Conservation (phyloP, 2,797 vertebrate species). For the Xenops minutus region DNA sequence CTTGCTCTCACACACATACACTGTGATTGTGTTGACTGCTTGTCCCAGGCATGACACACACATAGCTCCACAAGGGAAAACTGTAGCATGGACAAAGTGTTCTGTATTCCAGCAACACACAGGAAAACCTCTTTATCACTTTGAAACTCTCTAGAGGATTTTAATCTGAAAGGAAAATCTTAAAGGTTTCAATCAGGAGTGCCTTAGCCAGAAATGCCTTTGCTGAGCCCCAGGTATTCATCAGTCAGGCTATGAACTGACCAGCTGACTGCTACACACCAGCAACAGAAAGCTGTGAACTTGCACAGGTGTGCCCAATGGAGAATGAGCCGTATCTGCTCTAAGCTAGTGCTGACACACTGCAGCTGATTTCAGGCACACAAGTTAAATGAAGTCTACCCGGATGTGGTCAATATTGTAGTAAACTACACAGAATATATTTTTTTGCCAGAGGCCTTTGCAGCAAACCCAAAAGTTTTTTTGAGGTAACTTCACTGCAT, state of each 20-base stretch:
- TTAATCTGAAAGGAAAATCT: neutral
- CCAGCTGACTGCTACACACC: neutral
- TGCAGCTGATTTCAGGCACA: neutral
- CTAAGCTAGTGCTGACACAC: neutral
- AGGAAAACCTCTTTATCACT: neutral
- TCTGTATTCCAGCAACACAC: neutral
- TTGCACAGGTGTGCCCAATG: neutral
- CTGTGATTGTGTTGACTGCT: neutral
- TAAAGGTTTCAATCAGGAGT: neutral
- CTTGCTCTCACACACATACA: neutral
- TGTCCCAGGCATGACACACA: accelerated
- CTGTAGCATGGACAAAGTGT: neutral
- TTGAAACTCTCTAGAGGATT: neutral
- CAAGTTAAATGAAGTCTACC: neutral
- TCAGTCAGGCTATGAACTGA: neutral
- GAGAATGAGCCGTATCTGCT: neutral
- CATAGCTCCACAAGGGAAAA: neutral
- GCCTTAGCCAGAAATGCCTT: neutral
- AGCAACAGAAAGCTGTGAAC: neutral
- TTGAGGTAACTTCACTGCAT: neutral
- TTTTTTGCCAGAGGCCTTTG: slow-evolving; percentile 56
- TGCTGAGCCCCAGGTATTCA: neutral
- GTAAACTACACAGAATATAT: neutral
- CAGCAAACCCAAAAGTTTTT: slow-evolving; percentile 53
- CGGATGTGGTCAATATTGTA: slow-evolving; percentile 54